These are phyloP conservation scores for Phalloptychus januarius DNA, from an alignment of 2,797 vertebrate species.

Conservation along the genomic window DNA sequence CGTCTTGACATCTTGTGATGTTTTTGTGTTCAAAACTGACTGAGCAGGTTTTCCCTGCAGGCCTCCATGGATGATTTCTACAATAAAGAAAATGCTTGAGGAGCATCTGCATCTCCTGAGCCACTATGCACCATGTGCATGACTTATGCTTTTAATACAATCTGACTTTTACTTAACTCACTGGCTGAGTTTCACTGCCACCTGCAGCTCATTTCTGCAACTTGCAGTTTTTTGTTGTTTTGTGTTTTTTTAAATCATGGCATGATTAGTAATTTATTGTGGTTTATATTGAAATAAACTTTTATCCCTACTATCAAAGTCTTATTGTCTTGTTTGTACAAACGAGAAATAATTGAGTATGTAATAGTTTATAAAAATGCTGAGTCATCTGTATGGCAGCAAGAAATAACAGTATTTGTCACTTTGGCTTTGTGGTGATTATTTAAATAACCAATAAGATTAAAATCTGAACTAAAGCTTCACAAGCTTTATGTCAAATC, in stretches of 20 bases:
- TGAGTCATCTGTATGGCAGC: background rate
- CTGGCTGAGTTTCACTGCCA: constrained; percentile 46
- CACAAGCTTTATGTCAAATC: background rate
- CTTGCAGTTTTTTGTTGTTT: background rate
- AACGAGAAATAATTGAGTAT: background rate
- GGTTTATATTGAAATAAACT: constrained; percentile 51
- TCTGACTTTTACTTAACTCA: background rate
- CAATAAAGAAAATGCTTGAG: constrained; percentile 66
- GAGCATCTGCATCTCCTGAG: background rate
- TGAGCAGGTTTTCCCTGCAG: constrained; percentile 53
- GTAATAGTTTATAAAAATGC: background rate
- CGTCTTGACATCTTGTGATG: background rate
- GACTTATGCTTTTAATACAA: background rate
- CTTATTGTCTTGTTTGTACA: background rate
- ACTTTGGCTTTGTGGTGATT: background rate
- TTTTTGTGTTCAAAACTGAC: background rate
- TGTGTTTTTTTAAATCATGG: constrained; percentile 43
- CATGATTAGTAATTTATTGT: background rate
- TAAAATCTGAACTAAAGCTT: background rate
- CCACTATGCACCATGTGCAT: constrained; percentile 66
- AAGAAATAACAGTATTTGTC: background rate
- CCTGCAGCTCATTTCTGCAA: constrained; percentile 35
- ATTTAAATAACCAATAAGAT: background rate
- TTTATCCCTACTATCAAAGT: background rate
- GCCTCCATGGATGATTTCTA: constrained; percentile 77